Conservation (phyloP, 2,888 invertebrate genomes). For the Ormyrus pomaceus region DNA sequence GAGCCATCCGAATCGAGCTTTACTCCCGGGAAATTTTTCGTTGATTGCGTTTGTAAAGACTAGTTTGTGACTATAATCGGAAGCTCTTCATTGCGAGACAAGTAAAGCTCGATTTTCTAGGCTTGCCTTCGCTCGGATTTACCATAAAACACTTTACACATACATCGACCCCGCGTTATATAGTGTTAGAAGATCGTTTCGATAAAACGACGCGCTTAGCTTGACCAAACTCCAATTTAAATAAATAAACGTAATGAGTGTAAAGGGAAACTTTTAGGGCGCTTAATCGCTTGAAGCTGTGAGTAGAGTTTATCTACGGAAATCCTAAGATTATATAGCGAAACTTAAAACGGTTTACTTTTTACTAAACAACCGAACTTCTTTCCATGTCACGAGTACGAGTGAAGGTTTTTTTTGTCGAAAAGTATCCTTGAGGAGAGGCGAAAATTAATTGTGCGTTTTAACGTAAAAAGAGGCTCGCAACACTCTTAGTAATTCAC, state of each 20-base stretch:
- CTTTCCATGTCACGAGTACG: slow-evolving; percentile 51
- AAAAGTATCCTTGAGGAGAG: not conserved
- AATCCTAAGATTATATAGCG: slow-evolving; percentile 43
- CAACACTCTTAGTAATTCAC: no score
- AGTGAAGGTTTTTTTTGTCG: not conserved
- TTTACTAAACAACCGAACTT: slow-evolving; percentile 36
- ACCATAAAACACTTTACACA: slow-evolving; percentile 24
- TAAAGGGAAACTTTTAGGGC: slow-evolving; percentile 45
- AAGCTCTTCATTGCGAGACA: not conserved
- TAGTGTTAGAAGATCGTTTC: slow-evolving; percentile 42
- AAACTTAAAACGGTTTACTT: slow-evolving; percentile 27
- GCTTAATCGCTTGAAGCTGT: slow-evolving; percentile 49
- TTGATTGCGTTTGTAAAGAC: not conserved
- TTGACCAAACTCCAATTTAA: slow-evolving; percentile 50
- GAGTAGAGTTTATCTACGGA: slow-evolving; percentile 52
- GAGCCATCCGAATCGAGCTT: not conserved
- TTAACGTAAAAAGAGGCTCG: no score
- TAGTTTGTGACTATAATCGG: not conserved
- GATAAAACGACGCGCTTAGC: slow-evolving; percentile 47
- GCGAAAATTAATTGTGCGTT: no score
- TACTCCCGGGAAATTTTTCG: not conserved
- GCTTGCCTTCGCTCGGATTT: slow-evolving; percentile 17
- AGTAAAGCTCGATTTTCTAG: slow-evolving; percentile 12
- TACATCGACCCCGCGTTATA: slow-evolving; percentile 33
- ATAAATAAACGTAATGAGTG: slow-evolving; percentile 28